phyloP scores from a whole-genome alignment of 2,113 vertebrate genomes.

The Eleginops maclovinus region DNA sequence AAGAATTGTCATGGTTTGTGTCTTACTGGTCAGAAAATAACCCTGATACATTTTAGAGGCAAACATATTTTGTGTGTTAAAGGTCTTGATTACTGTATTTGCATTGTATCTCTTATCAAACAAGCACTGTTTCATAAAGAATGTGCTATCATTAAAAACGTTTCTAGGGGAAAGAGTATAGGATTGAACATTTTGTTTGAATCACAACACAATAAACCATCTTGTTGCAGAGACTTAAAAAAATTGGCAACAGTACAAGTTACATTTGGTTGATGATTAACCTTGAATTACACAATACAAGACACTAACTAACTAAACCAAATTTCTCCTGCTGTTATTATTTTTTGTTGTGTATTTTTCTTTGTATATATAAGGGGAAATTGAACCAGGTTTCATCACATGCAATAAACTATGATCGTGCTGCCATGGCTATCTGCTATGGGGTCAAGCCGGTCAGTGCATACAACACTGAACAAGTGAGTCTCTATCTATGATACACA shows the following conservation, averaged over 20 bases:
- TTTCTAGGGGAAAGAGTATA: not conserved
- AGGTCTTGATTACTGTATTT: not conserved
- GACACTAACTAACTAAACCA: too few relatives aligned
- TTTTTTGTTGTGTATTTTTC: not conserved
- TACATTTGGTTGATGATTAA: conserved; percentile 2
- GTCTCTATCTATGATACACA: not conserved
- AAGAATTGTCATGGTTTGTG: not conserved
- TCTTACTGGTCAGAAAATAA: not conserved
- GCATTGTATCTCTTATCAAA: too few relatives aligned
- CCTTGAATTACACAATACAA: too few relatives aligned
- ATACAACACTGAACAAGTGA: conserved; percentile 32
- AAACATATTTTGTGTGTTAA: not conserved
- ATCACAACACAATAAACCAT: not conserved
- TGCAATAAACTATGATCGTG: conserved; percentile 33
- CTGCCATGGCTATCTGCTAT: conserved; percentile 49
- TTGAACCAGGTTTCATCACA: conserved; percentile 41
- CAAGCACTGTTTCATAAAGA: not conserved
- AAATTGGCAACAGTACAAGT: conserved; percentile 3
- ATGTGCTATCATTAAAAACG: not conserved
- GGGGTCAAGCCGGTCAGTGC: not conserved
- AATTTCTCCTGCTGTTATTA: too few relatives aligned
- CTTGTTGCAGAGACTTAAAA: not conserved
- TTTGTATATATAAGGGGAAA: conserved; percentile 6
- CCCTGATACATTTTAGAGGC: not conserved
- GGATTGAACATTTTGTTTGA: not conserved